These are phyloP conservation scores for Antrozous pallidus DNA, from an alignment of 2,797 vertebrate species.

Conservation along the genomic window DNA sequence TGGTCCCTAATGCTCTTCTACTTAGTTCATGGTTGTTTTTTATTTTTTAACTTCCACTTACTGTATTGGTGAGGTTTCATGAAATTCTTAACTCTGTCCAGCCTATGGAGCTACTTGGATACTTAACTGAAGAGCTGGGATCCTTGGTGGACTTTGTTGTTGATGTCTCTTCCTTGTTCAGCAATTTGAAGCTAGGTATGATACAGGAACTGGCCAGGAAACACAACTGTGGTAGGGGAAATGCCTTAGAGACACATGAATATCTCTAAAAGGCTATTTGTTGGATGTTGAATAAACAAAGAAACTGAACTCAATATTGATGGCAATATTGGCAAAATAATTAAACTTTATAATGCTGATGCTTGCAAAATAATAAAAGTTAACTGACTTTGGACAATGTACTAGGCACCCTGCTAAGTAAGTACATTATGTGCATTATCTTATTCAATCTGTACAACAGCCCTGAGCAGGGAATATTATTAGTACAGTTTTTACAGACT, in stretches of 20 bases:
- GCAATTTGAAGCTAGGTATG: not conserved
- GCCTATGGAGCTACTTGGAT: not conserved
- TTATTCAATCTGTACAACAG: conserved; percentile 5
- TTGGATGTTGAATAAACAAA: conserved; percentile 17
- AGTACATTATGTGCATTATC: not conserved
- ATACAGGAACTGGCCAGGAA: not conserved
- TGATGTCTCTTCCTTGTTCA: not conserved
- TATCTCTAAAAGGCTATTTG: not conserved
- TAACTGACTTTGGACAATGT: not conserved
- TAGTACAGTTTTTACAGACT: conserved; percentile 38
- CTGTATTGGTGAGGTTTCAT: not conserved
- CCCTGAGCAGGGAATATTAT: not conserved
- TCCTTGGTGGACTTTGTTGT: not conserved
- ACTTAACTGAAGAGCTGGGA: not conserved
- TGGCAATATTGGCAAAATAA: not conserved
- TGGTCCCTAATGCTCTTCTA: not conserved
- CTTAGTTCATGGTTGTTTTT: not conserved
- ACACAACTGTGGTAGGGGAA: not conserved
- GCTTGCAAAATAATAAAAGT: not conserved
- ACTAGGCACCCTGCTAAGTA: not conserved
- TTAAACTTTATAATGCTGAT: not conserved
- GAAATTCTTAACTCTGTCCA: not conserved
- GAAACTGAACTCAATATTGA: not conserved
- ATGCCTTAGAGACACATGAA: not conserved
- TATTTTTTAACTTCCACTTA: not conserved